Evolutionary conservation across 92 coral and sea anemone genomes (phyloP), one percentile per base, ranked within the genome.

Genomic region (Paramuricea clavata): DNA sequence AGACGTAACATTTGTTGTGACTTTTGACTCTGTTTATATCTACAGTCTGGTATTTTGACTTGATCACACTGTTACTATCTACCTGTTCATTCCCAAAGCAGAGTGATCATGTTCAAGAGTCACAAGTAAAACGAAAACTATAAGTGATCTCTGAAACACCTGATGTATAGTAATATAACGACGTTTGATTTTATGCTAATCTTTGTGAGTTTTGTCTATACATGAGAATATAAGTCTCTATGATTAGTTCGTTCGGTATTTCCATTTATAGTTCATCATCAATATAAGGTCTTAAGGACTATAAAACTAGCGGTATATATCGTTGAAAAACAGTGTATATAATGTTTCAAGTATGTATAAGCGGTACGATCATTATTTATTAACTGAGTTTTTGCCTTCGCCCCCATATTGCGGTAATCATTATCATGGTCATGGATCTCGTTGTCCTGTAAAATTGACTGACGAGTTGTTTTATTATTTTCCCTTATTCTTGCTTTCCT

Each of bases 141-240:
- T 39, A 65, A 65, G 72, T 33, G 39, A 65, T 65, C 21, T 28
- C 23, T 65, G 39, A 65, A 33, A 28, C 72, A 65, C 41, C 41
- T 65, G 72, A 65, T 54, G 54, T 47, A 47, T 42, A 42, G 49
- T 50, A 50, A 7, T 19, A 12, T 13, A 50, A 19, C 10, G 15
- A 26, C 70, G 41, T 13, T 65, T 65, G 72, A 65, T 65, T 54
- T 65, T 30, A 65, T 65, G 72, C 72, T 65, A 65, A 65, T 65
- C 39, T 33, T 5, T 50, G n/a, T n/a, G n/a, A n/a, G n/a, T n/a
- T n/a, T n/a, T 65, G 72, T 31, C 9, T 28, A 65, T 65, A 28
- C 19, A 4, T 60, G n/a, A n/a, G n/a, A n/a, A n/a, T n/a, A n/a
- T n/a, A n/a, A n/a, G n/a, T n/a, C n/a, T 28, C n/a, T 15, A 27